A percentile compares a stretch with the other conserved stretches of the same genome.
Evolutionary conservation across 2,797 vertebrate species (phyloP).

Genomic region (Pterois miles): DNA sequence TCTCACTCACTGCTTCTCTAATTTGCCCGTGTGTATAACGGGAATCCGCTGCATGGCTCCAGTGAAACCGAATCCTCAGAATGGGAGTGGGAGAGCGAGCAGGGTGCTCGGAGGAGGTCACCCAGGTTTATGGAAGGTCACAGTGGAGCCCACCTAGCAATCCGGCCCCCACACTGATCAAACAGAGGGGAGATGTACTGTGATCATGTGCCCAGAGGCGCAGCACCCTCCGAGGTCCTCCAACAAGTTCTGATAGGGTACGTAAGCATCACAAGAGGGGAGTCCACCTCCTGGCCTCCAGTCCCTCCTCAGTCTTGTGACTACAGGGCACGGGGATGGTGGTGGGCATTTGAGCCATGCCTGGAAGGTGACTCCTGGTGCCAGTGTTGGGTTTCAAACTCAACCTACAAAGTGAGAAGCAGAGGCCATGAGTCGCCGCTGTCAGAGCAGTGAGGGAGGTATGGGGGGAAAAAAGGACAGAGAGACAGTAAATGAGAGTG

Average conservation of each 20-base stretch:
- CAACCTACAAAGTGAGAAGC: constrained; percentile 55
- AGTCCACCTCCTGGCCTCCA: constrained; percentile 29
- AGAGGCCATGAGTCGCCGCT: constrained; percentile 27
- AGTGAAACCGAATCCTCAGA: constrained; percentile 75
- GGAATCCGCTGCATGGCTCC: constrained; percentile 60
- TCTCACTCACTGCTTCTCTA: constrained; percentile 54
- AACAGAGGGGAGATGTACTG: constrained; percentile 46
- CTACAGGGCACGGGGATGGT: constrained; percentile 44
- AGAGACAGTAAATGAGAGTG: constrained; percentile 14
- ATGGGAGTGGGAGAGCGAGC: constrained; percentile 30
- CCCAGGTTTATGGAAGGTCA: constrained; percentile 63
- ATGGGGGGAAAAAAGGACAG: background rate
- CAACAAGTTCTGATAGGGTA: constrained; percentile 38
- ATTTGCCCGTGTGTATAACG: constrained; percentile 51
- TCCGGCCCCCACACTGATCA: constrained; percentile 35
- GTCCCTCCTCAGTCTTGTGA: constrained; percentile 70
- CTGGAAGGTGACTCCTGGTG: constrained; percentile 80
- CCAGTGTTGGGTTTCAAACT: constrained; percentile 79
- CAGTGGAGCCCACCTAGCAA: constrained; percentile 36
- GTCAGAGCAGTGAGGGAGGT: constrained; percentile 18
- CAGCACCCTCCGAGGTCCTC: constrained; percentile 21
- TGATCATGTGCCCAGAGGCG: constrained; percentile 45
- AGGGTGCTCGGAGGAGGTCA: constrained; percentile 42
- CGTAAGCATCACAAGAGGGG: constrained; percentile 35
- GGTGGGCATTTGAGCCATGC: constrained; percentile 60